Conservation (phyloP, 2,113 vertebrate species). For the Cygnus buccinator region DNA sequence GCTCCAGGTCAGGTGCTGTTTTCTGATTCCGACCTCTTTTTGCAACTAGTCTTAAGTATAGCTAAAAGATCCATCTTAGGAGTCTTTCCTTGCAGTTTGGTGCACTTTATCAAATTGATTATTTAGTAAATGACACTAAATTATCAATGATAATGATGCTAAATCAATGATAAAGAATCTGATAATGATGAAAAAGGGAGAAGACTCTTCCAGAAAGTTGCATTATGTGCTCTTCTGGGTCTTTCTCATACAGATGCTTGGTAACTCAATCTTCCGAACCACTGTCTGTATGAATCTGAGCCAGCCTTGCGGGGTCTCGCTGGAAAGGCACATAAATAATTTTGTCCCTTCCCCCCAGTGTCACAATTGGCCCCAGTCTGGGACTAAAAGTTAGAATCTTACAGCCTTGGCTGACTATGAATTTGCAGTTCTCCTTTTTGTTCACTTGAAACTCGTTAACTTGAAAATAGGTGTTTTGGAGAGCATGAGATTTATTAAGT, state of each 20-base stretch:
- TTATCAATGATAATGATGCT: background rate
- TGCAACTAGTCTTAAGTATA: background rate
- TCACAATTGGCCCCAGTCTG: background rate
- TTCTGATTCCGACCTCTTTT: background rate
- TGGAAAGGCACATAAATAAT: background rate
- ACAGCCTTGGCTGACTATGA: fast-evolving
- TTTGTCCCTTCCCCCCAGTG: background rate
- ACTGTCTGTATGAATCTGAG: background rate
- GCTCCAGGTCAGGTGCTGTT: background rate
- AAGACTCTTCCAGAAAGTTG: background rate
- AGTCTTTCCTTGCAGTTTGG: background rate
- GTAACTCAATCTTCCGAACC: background rate
- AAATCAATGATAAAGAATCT: background rate
- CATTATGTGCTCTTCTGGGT: fast-evolving
- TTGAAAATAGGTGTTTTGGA: background rate
- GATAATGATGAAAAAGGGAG: background rate
- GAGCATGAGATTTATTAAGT: background rate
- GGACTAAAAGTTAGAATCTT: background rate
- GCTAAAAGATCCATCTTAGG: background rate
- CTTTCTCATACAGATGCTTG: background rate
- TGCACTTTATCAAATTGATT: background rate
- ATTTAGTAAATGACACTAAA: background rate
- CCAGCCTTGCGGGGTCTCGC: background rate
- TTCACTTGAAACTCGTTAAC: background rate
- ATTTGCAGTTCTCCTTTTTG: background rate